Base-by-base conservation (phyloP, 2,888 invertebrate genomes). In the Cephus nigrinus region DNA sequence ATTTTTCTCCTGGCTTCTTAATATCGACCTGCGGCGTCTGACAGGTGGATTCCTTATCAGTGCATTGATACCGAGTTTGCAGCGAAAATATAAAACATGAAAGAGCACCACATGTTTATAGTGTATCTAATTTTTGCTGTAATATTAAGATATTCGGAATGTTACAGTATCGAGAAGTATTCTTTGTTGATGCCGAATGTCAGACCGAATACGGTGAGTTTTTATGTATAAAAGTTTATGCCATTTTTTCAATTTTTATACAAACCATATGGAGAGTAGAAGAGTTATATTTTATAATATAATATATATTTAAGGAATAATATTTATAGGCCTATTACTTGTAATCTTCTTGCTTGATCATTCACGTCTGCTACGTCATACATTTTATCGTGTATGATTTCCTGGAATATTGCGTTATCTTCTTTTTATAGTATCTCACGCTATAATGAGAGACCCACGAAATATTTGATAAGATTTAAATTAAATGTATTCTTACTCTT, bases 161-260 rank as follows among this genome's bases (percentile, higher is more conserved):
- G 90, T 78, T 87, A 90, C 75, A 81, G 78, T 35, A 89, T 92
- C 33, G 92, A 93, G 77, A 93, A 93, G 80, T 97, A 95, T 89
- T 93, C 96, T 78, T 93, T 97, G 85, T 92, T 96, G 33, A 97
- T 97, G 97, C 97, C 97, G 80, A 94, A 96, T 92, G 96, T 97
- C 76, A 94, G 93, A 88, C 97, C 97, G 35, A 93, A 95, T 87
- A 94, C 93, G 92, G 97, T 97, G 93, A 94, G 94, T 93, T 33
- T 15, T 32, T 4, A 69, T 12, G 31, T 12, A 32, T 30, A 32
- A 32, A 69, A 71, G 5, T 71, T 15, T 71, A 71, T n/a, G 31
- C 9, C 9, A 71, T 32, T 71, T 33, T 31, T 9, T 55, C 23
- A 4, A 9, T 55, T 23, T 55, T 55, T 55, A 9, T 55, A 55